Evolutionary conservation across 2,888 invertebrate species (phyloP).

Genomic region (Agrotis exclamationis): DNA sequence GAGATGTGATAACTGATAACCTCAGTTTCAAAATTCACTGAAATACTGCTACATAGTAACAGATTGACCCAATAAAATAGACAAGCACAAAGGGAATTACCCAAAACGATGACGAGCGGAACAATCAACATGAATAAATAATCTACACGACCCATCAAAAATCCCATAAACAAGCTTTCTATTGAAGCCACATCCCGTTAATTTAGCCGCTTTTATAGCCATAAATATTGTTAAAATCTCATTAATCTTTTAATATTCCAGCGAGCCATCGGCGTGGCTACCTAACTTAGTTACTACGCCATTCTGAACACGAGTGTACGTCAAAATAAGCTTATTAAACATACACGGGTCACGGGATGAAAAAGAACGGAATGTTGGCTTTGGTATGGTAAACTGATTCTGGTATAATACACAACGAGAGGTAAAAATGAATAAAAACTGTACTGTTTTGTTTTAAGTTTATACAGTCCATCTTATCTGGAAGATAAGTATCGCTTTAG

Average conservation of each 20-base stretch:
- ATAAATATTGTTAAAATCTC: slow-evolving; percentile 64
- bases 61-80: background rate
- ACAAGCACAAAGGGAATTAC: background rate
- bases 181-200: slow-evolving; percentile 50
- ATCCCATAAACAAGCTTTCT: slow-evolving; percentile 30
- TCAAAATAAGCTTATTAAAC: slow-evolving; percentile 34
- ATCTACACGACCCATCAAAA: slow-evolving; percentile 36
- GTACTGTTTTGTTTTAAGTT: no score
- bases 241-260: slow-evolving; percentile 65
- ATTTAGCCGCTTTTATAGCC: slow-evolving; percentile 48
- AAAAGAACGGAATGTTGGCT: slow-evolving; percentile 6
- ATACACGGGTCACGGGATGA: slow-evolving; percentile 12
- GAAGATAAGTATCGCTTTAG: no score
- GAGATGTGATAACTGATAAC: no score
- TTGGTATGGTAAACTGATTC: slow-evolving; percentile 12
- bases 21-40: no score
- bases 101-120: slow-evolving; percentile 16
- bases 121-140: slow-evolving; percentile 45
- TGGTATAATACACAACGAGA: background rate
- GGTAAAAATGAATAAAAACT: background rate
- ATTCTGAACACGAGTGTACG: slow-evolving; percentile 39
- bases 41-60: background rate
- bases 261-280: slow-evolving; percentile 39
- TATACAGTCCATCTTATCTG: no score
- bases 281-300: slow-evolving; percentile 47